These are phyloP conservation scores for Montifringilla adamsi DNA, from an alignment of 2,113 vertebrate species.

Conservation along the genomic window DNA sequence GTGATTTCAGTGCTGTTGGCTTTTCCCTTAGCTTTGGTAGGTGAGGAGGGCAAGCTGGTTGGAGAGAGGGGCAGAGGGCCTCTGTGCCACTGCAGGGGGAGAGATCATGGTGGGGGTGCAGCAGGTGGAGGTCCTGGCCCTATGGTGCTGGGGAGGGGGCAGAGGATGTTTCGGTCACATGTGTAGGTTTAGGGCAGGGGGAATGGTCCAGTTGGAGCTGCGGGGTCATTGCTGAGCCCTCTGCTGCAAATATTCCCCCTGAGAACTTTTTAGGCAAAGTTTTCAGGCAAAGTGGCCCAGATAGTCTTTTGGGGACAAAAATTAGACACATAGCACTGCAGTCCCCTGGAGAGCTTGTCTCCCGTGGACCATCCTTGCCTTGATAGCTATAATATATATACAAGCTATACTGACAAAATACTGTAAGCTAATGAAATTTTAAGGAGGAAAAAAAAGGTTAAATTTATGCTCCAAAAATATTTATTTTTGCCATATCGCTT, in stretches of 20 bases:
- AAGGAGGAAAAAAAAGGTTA: conserved; percentile 77
- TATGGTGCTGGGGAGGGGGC: rapidly evolving
- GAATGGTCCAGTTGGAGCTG: background rate
- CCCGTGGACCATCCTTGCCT: conserved; percentile 62
- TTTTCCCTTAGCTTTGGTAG: background rate
- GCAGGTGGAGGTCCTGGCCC: background rate
- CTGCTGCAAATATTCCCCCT: background rate
- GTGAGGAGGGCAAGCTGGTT: background rate
- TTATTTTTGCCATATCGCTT: conserved; percentile 84
- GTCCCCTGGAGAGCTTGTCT: background rate
- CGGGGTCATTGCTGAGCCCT: background rate
- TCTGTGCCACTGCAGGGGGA: background rate
- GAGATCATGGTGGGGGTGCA: background rate
- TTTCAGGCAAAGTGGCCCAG: conserved; percentile 6
- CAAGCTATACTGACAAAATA: conserved; percentile 79
- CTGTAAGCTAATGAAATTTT: conserved; percentile 86
- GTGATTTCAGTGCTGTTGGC: background rate
- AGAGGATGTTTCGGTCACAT: background rate
- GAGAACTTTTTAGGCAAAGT: background rate
- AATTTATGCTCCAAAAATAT: conserved; percentile 85
- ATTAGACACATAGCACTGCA: background rate
- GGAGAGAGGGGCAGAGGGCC: background rate
- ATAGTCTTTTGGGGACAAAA: background rate
- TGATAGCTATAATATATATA: conserved; percentile 80
- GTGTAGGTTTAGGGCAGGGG: background rate